Evolutionary conservation across 2,113 vertebrate species (phyloP), one percentile per base, ranked within the genome.

Genomic region (Notarius quadriscutis): DNA sequence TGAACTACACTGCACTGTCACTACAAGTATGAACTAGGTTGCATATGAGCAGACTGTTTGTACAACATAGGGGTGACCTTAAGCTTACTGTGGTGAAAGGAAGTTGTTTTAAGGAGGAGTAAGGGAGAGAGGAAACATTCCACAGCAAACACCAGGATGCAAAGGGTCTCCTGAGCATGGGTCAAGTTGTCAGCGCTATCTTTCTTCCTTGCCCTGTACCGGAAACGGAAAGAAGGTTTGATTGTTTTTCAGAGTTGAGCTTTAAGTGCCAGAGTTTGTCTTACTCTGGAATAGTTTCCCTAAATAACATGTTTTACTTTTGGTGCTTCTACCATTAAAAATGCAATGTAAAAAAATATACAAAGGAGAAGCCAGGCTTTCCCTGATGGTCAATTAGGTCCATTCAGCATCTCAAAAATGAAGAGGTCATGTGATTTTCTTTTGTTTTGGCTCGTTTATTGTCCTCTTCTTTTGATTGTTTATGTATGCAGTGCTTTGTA

Each of bases 81-180:
- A 91, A 87, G 20, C 83, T 86, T 77, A 75, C 12, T 71, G 50
- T 50, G 55, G 22, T 82, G 85, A 92, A 90, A 93, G 92, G 93
- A 95, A 94, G 91, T 85, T 83, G 41, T 91, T 81, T 78, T 55
- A 78, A 91, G 83, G 90, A 88, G 83, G 88, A 84, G 72, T 88
- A 89, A 48, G 63, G 81, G 80, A 62, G 88, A 80, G 63, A 92
- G 94, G 94, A 95, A 95, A 93, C 91, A 93, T 92, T 93, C 87
- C 91, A 91, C 90, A 92, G 93, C 91, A 92, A 83, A 81, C 48
- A 89, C 67, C 88, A 88, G 89, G 90, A 92, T 91, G 81, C 89
- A 80, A 69, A 86, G 77, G 69, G 74, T 75, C 84, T 84, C 48
- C 51, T 48, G 77, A 80, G 83, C 62, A 84, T 72, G 82, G 84